Evolutionary conservation across 2,888 invertebrate genomes (phyloP).

Genomic region (Phalangium opilio): DNA sequence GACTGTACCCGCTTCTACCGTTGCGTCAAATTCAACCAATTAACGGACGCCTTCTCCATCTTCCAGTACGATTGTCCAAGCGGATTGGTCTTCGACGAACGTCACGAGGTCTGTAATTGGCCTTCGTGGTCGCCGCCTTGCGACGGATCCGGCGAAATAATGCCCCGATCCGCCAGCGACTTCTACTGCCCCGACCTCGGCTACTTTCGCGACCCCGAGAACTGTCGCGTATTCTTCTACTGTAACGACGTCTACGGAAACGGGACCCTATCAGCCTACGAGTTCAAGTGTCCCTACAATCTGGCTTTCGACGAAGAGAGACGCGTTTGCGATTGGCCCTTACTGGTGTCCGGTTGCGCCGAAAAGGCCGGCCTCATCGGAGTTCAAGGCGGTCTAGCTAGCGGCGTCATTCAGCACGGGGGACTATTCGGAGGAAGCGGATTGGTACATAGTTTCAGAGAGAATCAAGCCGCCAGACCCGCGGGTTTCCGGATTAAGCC

Average conservation of each 20-base stretch:
- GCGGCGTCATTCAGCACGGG: too few relatives aligned
- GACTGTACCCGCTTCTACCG: constrained; percentile 47
- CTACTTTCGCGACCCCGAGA: constrained; percentile 62
- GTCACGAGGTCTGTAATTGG: constrained; percentile 49
- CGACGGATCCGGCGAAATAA: constrained; percentile 56
- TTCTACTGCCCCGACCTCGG: constrained; percentile 54
- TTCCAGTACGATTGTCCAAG: constrained; percentile 67
- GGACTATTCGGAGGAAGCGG: too few relatives aligned
- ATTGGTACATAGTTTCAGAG: too few relatives aligned
- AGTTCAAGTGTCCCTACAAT: constrained; percentile 65
- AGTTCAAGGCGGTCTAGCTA: too few relatives aligned
- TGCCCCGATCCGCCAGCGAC: constrained; percentile 49
- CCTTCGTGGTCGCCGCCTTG: constrained; percentile 56
- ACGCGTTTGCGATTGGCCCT: constrained; percentile 62
- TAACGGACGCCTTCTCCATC: constrained; percentile 29
- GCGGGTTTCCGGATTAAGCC: too few relatives aligned
- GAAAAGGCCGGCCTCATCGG: too few relatives aligned
- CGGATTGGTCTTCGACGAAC: constrained; percentile 52
- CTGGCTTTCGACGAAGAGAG: constrained; percentile 55
- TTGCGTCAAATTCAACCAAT: constrained; percentile 63
- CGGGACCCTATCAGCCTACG: constrained; percentile 45
- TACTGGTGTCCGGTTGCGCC: constrained; percentile 50
- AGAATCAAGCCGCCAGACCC: too few relatives aligned
- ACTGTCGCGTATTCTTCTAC: constrained; percentile 70
- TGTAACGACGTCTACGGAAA: constrained; percentile 38